These are phyloP conservation scores for Tillus elongatus DNA, from an alignment of 2,888 invertebrate species.

Conservation along the genomic window DNA sequence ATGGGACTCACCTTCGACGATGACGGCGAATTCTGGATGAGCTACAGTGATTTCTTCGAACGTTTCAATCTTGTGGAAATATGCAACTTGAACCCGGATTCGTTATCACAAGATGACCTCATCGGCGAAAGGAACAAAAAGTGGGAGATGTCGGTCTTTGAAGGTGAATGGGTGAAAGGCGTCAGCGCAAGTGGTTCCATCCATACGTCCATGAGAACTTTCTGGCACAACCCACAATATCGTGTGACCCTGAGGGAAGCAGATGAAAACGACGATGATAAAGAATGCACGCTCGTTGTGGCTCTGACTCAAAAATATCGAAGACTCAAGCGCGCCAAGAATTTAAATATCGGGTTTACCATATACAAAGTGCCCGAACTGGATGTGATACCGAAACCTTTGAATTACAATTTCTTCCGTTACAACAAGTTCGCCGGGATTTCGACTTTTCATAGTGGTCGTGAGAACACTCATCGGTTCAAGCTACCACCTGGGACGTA, in stretches of 20 bases:
- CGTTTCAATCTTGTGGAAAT: background rate
- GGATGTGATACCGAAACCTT: background rate
- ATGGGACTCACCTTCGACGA: constrained; percentile 44
- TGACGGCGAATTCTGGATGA: constrained; percentile 55
- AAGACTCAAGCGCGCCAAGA: too few relatives aligned
- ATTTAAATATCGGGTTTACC: constrained; percentile 94
- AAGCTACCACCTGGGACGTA: background rate
- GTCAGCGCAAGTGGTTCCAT: constrained; percentile 59
- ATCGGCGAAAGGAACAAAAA: constrained; percentile 56
- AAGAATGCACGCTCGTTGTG: constrained; percentile 86
- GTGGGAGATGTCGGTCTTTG: constrained; percentile 82
- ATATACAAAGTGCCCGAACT: constrained; percentile 64
- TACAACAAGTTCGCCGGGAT: background rate
- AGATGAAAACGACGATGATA: constrained; percentile 82
- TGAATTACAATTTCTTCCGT: background rate
- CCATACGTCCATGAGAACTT: too few relatives aligned
- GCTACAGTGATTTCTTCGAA: constrained; percentile 39
- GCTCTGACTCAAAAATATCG: constrained; percentile 96
- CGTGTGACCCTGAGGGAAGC: constrained; percentile 64
- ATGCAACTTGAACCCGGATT: constrained; percentile 12
- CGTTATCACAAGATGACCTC: constrained; percentile 60
- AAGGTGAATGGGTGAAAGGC: constrained; percentile 44
- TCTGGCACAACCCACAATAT: constrained; percentile 92
- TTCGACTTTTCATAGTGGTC: background rate
- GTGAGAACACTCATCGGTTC: background rate